These are phyloP conservation scores for Pangasius krempfi DNA, from an alignment of 2,797 vertebrate species.

Conservation along the genomic window DNA sequence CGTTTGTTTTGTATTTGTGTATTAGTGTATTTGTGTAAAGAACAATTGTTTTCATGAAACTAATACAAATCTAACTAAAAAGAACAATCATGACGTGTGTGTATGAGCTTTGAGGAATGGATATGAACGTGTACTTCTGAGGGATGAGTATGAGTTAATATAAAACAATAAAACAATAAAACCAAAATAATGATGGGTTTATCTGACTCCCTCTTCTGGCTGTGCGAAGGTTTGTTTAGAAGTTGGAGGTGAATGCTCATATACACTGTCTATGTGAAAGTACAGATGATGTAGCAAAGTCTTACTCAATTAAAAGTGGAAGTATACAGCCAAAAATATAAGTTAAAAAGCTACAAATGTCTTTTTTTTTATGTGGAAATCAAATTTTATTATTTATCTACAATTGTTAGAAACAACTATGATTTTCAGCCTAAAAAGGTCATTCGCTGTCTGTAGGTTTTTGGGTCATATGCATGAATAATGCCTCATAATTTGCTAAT, in stretches of 20 bases:
- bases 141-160: background rate
- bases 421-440: too few relatives aligned
- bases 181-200: background rate
- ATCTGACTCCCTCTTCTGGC: constrained; percentile 37
- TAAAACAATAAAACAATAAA: background rate
- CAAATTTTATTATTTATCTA: too few relatives aligned
- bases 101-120: background rate
- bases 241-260: background rate
- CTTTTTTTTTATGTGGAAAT: too few relatives aligned
- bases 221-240: background rate
- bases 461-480: too few relatives aligned
- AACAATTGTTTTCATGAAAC: background rate
- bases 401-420: too few relatives aligned
- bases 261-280: too few relatives aligned
- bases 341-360: too few relatives aligned
- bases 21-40: background rate
- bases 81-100: background rate
- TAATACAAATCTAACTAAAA: background rate
- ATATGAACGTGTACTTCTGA: background rate
- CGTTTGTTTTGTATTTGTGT: background rate
- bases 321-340: too few relatives aligned
- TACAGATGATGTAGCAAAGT: too few relatives aligned
- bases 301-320: too few relatives aligned
- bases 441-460: too few relatives aligned
- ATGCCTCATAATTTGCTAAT: too few relatives aligned